Percentiles rank a stretch among this genome's conserved stretches.
Evolutionary conservation across 2,888 invertebrate species (phyloP).

Genomic region (Agonum fuliginosum): DNA sequence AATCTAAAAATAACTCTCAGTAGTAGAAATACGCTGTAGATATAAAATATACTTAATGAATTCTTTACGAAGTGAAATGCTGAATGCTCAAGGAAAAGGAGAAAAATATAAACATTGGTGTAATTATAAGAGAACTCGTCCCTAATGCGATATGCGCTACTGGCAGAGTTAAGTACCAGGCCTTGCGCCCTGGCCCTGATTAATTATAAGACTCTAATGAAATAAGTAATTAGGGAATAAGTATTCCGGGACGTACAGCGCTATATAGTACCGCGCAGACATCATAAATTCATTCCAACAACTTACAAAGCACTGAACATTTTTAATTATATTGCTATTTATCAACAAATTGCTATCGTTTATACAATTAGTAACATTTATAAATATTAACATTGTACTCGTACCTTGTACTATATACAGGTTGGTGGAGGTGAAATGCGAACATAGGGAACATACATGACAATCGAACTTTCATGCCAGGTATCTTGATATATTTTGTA

Average conservation of each 20-base stretch:
- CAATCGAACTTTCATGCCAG: too few relatives aligned
- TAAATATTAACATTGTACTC: too few relatives aligned
- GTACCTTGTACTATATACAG: too few relatives aligned
- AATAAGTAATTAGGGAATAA: slow-evolving; percentile 57
- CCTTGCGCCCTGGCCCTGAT: slow-evolving; percentile 36
- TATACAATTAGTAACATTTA: neutral
- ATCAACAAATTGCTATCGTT: neutral
- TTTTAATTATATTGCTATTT: slow-evolving; percentile 31
- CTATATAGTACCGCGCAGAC: slow-evolving; percentile 45
- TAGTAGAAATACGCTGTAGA: too few relatives aligned
- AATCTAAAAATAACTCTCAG: too few relatives aligned
- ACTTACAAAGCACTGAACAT: neutral
- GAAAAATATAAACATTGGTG: slow-evolving; percentile 35
- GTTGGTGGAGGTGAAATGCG: too few relatives aligned
- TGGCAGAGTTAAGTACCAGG: slow-evolving; percentile 42
- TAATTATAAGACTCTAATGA: slow-evolving; percentile 57
- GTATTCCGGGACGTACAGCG: slow-evolving; percentile 43
- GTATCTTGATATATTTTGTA: too few relatives aligned
- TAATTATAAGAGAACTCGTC: slow-evolving; percentile 25
- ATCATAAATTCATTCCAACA: slow-evolving; percentile 36
- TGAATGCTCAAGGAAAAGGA: neutral
- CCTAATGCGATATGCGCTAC: slow-evolving; percentile 48
- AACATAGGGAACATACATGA: too few relatives aligned
- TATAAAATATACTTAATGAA: too few relatives aligned
- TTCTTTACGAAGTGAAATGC: neutral